Evolutionary conservation across 2,797 vertebrate species (phyloP).

Genomic region (Benthosema pterotum): DNA sequence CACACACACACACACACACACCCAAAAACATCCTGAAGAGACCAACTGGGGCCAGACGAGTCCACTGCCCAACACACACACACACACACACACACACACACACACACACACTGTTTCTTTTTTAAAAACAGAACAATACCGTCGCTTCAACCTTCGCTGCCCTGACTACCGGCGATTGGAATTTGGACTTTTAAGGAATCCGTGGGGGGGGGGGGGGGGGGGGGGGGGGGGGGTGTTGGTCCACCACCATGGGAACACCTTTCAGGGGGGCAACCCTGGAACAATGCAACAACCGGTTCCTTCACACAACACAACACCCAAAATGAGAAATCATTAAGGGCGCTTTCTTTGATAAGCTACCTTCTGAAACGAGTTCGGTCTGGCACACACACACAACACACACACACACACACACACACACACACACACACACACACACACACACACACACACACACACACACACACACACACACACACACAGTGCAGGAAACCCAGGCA

Average conservation of each 20-base stretch:
- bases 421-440: neutral
- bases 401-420: neutral
- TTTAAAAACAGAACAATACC: slow-evolving; percentile 72
- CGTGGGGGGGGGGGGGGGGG: slow-evolving; percentile 49
- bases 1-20: slow-evolving; percentile 10
- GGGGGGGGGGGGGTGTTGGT: too few species aligned
- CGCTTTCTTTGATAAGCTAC: slow-evolving; percentile 67
- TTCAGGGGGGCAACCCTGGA: slow-evolving; percentile 56
- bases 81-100: slow-evolving; percentile 40
- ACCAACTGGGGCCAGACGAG: slow-evolving; percentile 71
- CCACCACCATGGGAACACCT: slow-evolving; percentile 58
- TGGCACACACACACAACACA: too few species aligned
- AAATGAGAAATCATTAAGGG: slow-evolving; percentile 42
- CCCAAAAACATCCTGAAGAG: slow-evolving; percentile 73
- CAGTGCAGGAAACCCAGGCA: neutral
- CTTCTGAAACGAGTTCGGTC: neutral
- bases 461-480: neutral
- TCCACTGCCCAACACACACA: slow-evolving; percentile 30
- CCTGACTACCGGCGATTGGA: slow-evolving; percentile 73
- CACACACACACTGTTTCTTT: neutral
- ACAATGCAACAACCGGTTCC: slow-evolving; percentile 58
- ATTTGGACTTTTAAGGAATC: slow-evolving; percentile 46
- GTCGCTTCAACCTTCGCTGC: slow-evolving; percentile 60
- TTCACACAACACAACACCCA: slow-evolving; percentile 33
- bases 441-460: slow-evolving; percentile 1